Percentiles rank a stretch among this genome's conserved stretches.
phyloP scores from a whole-genome alignment of 1,140 invertebrate genomes.

The Phortica variegata region DNA sequence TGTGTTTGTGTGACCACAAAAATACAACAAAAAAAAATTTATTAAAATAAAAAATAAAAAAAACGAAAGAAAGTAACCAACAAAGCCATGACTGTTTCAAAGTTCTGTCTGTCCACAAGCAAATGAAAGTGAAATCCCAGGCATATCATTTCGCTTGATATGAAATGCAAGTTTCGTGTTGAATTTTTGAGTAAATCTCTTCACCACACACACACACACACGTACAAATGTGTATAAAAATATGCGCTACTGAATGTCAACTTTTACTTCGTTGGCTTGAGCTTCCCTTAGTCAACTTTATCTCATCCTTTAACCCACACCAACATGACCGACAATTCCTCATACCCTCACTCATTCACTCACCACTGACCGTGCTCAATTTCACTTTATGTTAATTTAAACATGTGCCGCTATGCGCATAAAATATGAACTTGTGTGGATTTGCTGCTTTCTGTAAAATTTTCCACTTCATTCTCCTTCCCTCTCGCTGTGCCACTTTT shows the following conservation, averaged over 20 bases:
- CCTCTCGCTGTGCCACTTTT: background rate
- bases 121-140: no score
- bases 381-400: constrained; percentile 55
- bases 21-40: constrained; percentile 37
- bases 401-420: constrained; percentile 53
- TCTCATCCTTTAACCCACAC: no score
- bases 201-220: no score
- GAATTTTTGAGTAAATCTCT: constrained; percentile 42
- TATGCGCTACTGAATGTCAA: constrained; percentile 38
- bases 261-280: constrained; percentile 9
- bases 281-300: no score
- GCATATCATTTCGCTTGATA: constrained; percentile 15
- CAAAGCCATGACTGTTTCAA: background rate
- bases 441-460: no score
- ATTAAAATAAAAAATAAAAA: background rate
- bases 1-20: constrained; percentile 44
- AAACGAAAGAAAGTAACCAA: background rate
- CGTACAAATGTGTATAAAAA: no score
- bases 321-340: no score
- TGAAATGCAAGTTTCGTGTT: constrained; percentile 47
- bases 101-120: no score
- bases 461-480: constrained; percentile 1
- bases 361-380: constrained; percentile 35
- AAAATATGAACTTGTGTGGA: constrained; percentile 48
- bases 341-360: no score